Evolutionary conservation across 2,113 vertebrate genomes (phyloP).

Genomic region (Xenopus borealis): DNA sequence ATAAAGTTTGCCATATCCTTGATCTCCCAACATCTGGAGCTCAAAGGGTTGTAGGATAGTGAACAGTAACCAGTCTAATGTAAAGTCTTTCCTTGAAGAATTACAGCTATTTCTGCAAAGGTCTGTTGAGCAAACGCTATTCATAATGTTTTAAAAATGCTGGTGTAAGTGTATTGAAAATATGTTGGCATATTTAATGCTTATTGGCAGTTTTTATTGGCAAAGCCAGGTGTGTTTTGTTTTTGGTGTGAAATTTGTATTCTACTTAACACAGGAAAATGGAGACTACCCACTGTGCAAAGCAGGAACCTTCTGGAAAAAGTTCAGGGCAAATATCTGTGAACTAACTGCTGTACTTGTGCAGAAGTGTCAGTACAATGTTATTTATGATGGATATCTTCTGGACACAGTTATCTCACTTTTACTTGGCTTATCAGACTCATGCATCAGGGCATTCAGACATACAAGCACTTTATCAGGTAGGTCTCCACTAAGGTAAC

Average conservation of each 20-base stretch:
- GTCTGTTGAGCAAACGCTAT: too few relatives aligned
- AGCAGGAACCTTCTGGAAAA: conserved; percentile 78
- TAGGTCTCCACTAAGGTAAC: conserved; percentile 48
- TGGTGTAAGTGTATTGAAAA: too few relatives aligned
- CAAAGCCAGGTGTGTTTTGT: too few relatives aligned
- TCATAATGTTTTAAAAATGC: too few relatives aligned
- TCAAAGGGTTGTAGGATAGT: too few relatives aligned
- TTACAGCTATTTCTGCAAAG: neutral
- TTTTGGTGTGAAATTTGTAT: neutral
- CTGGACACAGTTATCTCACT: conserved; percentile 80
- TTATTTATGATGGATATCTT: conserved; percentile 81
- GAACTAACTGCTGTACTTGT: conserved; percentile 82
- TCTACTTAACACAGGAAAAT: conserved; percentile 63
- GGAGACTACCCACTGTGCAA: conserved; percentile 81
- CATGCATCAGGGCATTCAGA: conserved; percentile 78
- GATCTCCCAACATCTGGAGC: too few relatives aligned
- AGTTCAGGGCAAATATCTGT: conserved; percentile 82
- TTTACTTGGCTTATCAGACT: conserved; percentile 80
- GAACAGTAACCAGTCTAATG: too few relatives aligned
- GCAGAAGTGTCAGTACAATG: conserved; percentile 74
- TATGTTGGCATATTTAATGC: too few relatives aligned
- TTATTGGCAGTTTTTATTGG: too few relatives aligned
- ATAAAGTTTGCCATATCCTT: too few relatives aligned
- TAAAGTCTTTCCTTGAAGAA: neutral
- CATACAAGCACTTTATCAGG: conserved; percentile 92